Percentiles rank a stretch among this genome's conserved stretches.
These are phyloP conservation scores for Phrynocephalus guinanensis DNA, from an alignment of 2,797 vertebrate species.

Conservation along the genomic window DNA sequence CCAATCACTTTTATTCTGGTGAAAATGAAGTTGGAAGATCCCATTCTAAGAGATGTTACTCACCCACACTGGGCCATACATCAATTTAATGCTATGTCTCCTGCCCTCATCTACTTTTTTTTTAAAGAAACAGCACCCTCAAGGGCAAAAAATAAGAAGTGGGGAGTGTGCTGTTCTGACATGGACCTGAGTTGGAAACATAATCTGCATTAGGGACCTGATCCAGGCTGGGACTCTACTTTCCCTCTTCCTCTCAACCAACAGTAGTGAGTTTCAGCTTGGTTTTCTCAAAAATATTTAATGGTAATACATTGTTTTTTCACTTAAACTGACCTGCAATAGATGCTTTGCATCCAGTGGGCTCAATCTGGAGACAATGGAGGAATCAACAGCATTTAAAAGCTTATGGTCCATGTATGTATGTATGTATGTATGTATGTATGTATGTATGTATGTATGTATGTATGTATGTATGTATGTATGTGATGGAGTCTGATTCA, in stretches of 20 bases:
- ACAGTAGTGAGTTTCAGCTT: too few species aligned
- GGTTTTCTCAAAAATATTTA: too few species aligned
- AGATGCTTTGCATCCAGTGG: neutral
- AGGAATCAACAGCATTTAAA: neutral
- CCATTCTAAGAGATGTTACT: neutral
- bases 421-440: too few species aligned
- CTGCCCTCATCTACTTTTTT: neutral
- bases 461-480: too few species aligned
- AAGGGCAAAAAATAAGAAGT: neutral
- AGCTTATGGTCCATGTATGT: too few species aligned
- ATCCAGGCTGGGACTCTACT: neutral
- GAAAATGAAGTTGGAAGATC: neutral
- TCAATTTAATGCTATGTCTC: neutral
- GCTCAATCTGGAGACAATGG: neutral
- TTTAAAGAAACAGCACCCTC: neutral
- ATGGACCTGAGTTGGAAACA: neutral
- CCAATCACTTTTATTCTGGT: neutral
- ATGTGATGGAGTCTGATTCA: too few species aligned
- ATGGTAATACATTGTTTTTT: neutral
- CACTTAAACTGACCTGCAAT: neutral
- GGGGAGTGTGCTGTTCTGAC: neutral
- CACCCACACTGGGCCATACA: neutral
- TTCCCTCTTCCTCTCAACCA: too few species aligned
- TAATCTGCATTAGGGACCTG: neutral
- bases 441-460: too few species aligned